Conservation (phyloP, 2,888 invertebrate genomes). For the Malthinus seriepunctatus region DNA sequence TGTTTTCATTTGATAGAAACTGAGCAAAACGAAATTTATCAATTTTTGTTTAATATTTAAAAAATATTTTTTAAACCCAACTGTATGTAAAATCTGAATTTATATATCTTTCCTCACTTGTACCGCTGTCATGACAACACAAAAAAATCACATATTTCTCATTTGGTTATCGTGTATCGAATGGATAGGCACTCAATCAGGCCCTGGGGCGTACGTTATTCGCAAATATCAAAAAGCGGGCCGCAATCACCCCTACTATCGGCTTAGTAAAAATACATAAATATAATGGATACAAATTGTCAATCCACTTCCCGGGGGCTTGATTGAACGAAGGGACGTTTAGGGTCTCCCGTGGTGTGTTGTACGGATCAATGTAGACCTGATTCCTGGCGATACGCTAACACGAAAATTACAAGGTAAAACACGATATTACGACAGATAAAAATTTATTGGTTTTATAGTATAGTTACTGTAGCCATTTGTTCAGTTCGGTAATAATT, state of each 20-base stretch:
- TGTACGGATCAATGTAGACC: slow-evolving; percentile 37
- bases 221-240: slow-evolving; percentile 46
- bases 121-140: slow-evolving; percentile 40
- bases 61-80: slow-evolving; percentile 17
- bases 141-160: slow-evolving; percentile 49
- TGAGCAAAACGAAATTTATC: slow-evolving; percentile 22
- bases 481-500: background rate
- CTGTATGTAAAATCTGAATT: slow-evolving; percentile 25
- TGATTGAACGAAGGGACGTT: slow-evolving; percentile 45
- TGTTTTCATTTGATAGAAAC: slow-evolving; percentile 16
- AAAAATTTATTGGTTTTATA: slow-evolving; percentile 32
- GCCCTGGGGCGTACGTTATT: slow-evolving; percentile 47
- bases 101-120: slow-evolving; percentile 30
- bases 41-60: slow-evolving; percentile 26
- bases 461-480: slow-evolving; percentile 11
- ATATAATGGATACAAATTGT: slow-evolving; percentile 54
- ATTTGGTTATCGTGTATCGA: slow-evolving; percentile 49
- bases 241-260: slow-evolving; percentile 42
- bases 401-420: slow-evolving; percentile 43
- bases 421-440: slow-evolving; percentile 32
- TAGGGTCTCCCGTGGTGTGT: slow-evolving; percentile 31
- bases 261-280: slow-evolving; percentile 53
- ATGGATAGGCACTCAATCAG: slow-evolving; percentile 46
- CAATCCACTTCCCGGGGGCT: slow-evolving; percentile 51
- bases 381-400: slow-evolving; percentile 40